Percentiles rank a stretch among this genome's conserved stretches.
Evolutionary conservation across 1,140 invertebrate genomes (phyloP).

Genomic region (Anastrepha obliqua): DNA sequence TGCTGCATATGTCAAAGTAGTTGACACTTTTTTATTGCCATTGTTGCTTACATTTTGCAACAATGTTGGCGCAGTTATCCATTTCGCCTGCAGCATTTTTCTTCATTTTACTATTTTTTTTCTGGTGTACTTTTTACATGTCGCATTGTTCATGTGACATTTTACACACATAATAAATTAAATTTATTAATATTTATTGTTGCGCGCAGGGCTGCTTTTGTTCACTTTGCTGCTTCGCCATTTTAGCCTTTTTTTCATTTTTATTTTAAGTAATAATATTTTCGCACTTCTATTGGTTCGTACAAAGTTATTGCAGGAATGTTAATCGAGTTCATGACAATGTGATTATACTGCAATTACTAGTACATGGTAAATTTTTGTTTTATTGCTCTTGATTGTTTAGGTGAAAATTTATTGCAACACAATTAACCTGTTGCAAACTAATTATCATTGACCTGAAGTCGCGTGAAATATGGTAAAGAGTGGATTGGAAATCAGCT

Average conservation of each 20-base stretch:
- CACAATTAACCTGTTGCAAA: slow-evolving; percentile 25
- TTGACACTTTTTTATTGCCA: slow-evolving; percentile 16
- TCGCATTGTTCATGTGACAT: slow-evolving; percentile 46
- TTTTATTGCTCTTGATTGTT: slow-evolving; percentile 45
- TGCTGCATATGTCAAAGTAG: slow-evolving; percentile 46
- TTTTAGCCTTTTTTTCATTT: not conserved
- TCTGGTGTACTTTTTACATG: not conserved
- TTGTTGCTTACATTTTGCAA: slow-evolving; percentile 19
- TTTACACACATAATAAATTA: slow-evolving; percentile 55
- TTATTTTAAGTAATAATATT: not conserved
- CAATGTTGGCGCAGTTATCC: not conserved
- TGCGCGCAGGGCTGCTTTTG: not conserved
- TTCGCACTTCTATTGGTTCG: not conserved
- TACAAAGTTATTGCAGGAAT: not conserved
- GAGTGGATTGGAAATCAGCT: not conserved
- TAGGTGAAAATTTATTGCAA: slow-evolving; percentile 28
- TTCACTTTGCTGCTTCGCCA: not conserved
- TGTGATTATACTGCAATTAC: slow-evolving; percentile 39
- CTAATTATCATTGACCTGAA: slow-evolving; percentile 30
- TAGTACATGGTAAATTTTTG: slow-evolving; percentile 8
- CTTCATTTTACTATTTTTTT: not conserved
- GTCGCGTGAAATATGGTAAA: too few species aligned
- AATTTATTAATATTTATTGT: slow-evolving; percentile 52
- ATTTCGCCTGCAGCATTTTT: not conserved
- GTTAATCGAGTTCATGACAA: slow-evolving; percentile 51